Evolutionary conservation across 2,797 vertebrate genomes (phyloP).

Genomic region (Muraenolepis orangiensis): DNA sequence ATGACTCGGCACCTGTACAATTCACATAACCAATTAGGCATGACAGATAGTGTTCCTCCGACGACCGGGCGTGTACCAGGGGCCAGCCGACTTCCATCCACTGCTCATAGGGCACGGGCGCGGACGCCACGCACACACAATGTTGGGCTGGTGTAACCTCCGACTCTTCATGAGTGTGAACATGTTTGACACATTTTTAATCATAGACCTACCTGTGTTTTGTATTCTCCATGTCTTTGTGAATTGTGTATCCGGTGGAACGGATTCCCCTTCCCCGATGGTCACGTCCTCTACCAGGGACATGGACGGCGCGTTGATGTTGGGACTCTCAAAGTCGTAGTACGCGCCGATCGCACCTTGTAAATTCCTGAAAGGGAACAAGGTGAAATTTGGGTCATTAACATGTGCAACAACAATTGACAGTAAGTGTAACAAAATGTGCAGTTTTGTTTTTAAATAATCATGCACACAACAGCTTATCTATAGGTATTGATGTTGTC

Average conservation of each 20-base stretch:
- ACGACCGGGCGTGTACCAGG: too few relatives aligned
- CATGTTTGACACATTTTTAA: not conserved
- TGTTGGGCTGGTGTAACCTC: not conserved
- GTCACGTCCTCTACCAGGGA: conserved; percentile 98
- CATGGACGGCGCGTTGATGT: conserved; percentile 96
- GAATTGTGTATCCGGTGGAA: conserved; percentile 96
- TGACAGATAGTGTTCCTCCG: not conserved
- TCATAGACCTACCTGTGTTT: conserved; percentile 81
- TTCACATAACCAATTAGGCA: conserved; percentile 8
- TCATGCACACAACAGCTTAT: not conserved
- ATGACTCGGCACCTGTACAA: conserved; percentile 86
- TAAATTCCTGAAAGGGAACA: conserved; percentile 83
- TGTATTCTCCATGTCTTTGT: conserved; percentile 99
- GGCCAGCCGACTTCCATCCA: too few relatives aligned
- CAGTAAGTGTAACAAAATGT: not conserved
- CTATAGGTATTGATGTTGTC: not conserved
- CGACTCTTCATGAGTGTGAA: not conserved
- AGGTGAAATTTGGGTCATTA: conserved; percentile 18
- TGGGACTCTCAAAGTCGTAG: conserved; percentile 98
- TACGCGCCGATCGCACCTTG: conserved; percentile 99
- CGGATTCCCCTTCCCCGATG: conserved; percentile 98
- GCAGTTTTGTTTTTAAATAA: not conserved
- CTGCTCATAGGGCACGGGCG: too few relatives aligned
- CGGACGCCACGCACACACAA: too few relatives aligned
- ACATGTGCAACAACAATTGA: not conserved